Base-by-base conservation (phyloP, 2,797 vertebrate species). In the Acestrorhynchus altus region DNA sequence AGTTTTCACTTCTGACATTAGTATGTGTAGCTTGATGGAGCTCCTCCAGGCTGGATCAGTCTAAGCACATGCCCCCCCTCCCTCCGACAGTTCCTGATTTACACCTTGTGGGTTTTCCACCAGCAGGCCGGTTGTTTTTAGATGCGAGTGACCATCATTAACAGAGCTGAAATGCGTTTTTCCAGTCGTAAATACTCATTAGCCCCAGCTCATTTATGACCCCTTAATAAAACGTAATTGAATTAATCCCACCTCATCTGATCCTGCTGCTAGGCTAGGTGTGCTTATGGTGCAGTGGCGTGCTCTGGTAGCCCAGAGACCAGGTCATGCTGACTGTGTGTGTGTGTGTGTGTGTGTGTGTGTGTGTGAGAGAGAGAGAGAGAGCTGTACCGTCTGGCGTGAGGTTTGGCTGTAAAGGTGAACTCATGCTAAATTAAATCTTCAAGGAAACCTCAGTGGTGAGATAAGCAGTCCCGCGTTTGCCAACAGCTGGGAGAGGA, bases 181-280 rank as follows among this genome's bases (percentile, higher is more conserved):
- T 63, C 71, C 96, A 95, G 52, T 88, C 90, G 83, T 83, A 87
- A 85, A 83, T 81, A n/a, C 70, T 74, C 66, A 83, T 91, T 89
- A 90, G 85, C 80, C 78, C 76, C 16, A 87, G 86, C 82, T 85
- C 79, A 65, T 80, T 85, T 82, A 85, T 81, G 74, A 51, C 74
- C 83, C 78, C 26, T 81, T 90, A 90, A 87, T 94, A 93, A 94
- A 92, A 88, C 70, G 81, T 90, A 93, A 93, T 92, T 92, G 89
- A 91, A 92, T 94, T 90, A 93, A 83, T 42, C 60, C 54, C 72
- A 72, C 76, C 84, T 82, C 72, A 77, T 59, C 40, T 57, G 70
- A 72, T 39, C 16, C 16, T 28, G 59, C 69, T 65, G 59, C 61
- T 78, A 57, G 54, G 76, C 56, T 65, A 42, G 64, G 66, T 83